These are phyloP conservation scores for Carabus problematicus DNA, from an alignment of 2,888 invertebrate species.

Conservation along the genomic window DNA sequence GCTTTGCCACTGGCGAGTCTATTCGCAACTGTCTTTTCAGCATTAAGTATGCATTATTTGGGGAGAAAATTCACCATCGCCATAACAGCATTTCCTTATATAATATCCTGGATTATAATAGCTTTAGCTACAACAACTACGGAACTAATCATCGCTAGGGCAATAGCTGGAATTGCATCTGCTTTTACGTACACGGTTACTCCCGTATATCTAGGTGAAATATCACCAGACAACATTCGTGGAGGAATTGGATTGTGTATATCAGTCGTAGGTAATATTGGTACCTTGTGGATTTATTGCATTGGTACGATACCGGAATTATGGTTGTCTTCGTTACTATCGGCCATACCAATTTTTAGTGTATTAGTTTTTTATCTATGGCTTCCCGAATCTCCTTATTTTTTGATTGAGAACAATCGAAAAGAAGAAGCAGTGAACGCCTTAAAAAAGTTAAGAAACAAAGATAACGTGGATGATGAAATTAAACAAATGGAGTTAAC, in stretches of 20 bases:
- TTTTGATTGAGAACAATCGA: constrained; percentile 21
- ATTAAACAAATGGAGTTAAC: constrained; percentile 57
- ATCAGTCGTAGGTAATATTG: constrained; percentile 65
- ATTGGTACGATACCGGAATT: constrained; percentile 65
- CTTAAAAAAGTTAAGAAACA: constrained; percentile 64
- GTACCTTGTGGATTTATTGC: constrained; percentile 65
- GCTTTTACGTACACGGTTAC: constrained; percentile 22
- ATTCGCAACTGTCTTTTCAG: constrained; percentile 67
- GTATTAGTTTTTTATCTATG: constrained; percentile 64
- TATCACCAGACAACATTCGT: constrained; percentile 33
- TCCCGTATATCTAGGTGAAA: constrained; percentile 42
- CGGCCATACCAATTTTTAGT: constrained; percentile 64
- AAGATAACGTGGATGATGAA: constrained; percentile 50
- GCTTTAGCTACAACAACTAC: constrained; percentile 64
- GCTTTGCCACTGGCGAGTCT: constrained; percentile 68
- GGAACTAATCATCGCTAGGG: constrained; percentile 64
- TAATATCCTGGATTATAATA: constrained; percentile 66
- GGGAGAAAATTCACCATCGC: constrained; percentile 67
- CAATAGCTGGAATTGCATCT: constrained; percentile 66
- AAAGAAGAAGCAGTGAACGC: constrained; percentile 50
- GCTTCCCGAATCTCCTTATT: constrained; percentile 63
- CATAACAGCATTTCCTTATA: constrained; percentile 64
- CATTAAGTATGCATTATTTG: constrained; percentile 66
- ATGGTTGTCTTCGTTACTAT: constrained; percentile 61
- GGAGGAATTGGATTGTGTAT: constrained; percentile 64